Evolutionary conservation across 2,888 invertebrate species (phyloP).

Genomic region (Atrina japonica): DNA sequence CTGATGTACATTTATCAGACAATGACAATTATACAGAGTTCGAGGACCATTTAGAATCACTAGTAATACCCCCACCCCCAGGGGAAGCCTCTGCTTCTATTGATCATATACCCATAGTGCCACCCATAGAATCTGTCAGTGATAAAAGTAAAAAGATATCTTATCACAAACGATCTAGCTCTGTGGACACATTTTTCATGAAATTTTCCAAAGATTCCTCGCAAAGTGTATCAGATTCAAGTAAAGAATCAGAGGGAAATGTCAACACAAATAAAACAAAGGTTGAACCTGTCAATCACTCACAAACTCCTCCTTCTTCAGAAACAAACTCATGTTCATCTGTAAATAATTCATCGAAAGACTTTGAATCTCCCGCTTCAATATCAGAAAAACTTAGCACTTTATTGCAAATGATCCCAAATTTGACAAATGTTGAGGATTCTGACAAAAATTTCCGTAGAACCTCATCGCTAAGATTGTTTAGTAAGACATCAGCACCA

Average conservation of each 20-base stretch:
- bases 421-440: conserved; percentile 48
- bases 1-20: neutral
- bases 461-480: conserved; percentile 56
- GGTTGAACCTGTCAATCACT: neutral
- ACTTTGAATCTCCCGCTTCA: conserved; percentile 69
- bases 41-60: conserved; percentile 68
- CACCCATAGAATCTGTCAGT: conserved; percentile 56
- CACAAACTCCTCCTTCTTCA: neutral
- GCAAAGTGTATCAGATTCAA: neutral
- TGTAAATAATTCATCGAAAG: conserved; percentile 4
- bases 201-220: conserved; percentile 38
- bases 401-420: conserved; percentile 67
- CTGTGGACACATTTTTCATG: conserved; percentile 53
- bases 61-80: conserved; percentile 75
- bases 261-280: neutral
- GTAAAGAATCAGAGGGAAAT: conserved; percentile 9
- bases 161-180: conserved; percentile 59
- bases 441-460: conserved; percentile 49
- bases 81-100: conserved; percentile 51
- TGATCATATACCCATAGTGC: conserved; percentile 67
- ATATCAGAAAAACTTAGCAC: conserved; percentile 72
- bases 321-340: conserved; percentile 12
- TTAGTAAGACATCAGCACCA: conserved; percentile 9
- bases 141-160: conserved; percentile 40
- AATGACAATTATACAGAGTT: conserved; percentile 30